phyloP scores from a whole-genome alignment of 2,888 invertebrate genomes.

The Malthinus seriepunctatus region DNA sequence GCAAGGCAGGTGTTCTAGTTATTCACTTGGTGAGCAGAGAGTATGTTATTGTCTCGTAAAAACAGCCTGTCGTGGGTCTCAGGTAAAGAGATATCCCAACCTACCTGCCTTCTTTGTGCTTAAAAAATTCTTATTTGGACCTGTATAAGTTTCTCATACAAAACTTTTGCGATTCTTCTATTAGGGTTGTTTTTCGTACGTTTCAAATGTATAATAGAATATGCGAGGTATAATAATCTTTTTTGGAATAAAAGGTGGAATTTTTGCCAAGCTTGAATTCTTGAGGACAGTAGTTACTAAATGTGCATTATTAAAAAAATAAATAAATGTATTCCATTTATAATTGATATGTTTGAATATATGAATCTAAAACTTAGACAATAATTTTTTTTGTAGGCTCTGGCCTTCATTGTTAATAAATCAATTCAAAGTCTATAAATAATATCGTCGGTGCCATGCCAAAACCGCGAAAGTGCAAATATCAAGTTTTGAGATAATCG shows the following conservation, averaged over 20 bases:
- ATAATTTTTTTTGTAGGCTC: too few species aligned
- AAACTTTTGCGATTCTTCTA: neutral
- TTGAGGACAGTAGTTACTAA: too few species aligned
- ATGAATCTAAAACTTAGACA: too few species aligned
- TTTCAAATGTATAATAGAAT: too few species aligned
- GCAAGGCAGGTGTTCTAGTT: constrained; percentile 35
- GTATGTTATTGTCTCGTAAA: constrained; percentile 13
- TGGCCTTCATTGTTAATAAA: too few species aligned
- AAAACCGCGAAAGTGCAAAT: too few species aligned
- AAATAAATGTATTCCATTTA: too few species aligned
- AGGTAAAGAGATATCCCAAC: constrained; percentile 8
- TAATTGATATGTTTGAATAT: too few species aligned
- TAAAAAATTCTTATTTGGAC: neutral
- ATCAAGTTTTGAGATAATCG: neutral
- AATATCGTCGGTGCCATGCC: too few species aligned
- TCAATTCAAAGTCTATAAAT: too few species aligned
- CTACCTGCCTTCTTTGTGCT: constrained; percentile 16
- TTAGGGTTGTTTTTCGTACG: neutral
- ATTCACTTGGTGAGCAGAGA: constrained; percentile 22
- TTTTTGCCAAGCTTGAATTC: neutral
- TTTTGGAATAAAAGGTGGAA: neutral
- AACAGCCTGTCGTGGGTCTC: neutral
- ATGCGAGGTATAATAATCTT: too few species aligned
- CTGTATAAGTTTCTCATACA: neutral
- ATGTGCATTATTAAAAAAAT: too few species aligned